Base-by-base conservation (phyloP, 2,113 vertebrate genomes). In the Pyxicephalus adspersus region DNA sequence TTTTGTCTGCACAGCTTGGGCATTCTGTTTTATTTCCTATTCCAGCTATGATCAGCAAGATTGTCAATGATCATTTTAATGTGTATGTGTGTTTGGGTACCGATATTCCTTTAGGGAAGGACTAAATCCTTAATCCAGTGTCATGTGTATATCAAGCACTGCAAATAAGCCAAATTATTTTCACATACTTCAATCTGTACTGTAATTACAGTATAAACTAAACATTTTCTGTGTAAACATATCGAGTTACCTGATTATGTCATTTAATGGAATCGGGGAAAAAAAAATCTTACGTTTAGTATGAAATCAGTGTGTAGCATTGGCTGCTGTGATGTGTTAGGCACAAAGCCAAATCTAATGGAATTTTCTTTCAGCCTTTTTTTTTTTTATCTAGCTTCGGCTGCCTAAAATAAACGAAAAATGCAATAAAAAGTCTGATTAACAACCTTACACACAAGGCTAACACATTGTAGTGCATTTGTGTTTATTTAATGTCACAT, bases 381-480 rank as follows among this genome's bases (percentile, higher is more conserved):
- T 16, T 85, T 5, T 68, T 68, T 76, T 61, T 60, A 67, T 31
- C 55, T 79, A 57, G 22, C 67, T 64, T 81, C 51, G 3, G 64
- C 83, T 87, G 17, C 88, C 50, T 83, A 83, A 86, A 87, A 88
- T 86, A 84, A 87, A 76, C 63, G 22, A 73, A 83, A 85, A 86
- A 83, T 84, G 84, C 85, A 73, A 83, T 19, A 79, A 87, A 26
- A 77, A 38, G 83, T 75, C 73, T 83, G 79, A 86, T 86, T 88
- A 80, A 82, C 76, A 78, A 78, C 85, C 81, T 87, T 85, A 84
- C 75, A 51, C 75, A 77, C 86, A 80, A 83, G 88, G 86, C 85
- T 91, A 87, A 85, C 84, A 88, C 86, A 83, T 89, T 57, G 83
- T 83, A 86, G 57, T 78, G 52, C 89, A 70, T 45, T 45, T 85